Evolutionary conservation across 2,797 vertebrate species (phyloP).

Genomic region (Myiothlypis coronata): DNA sequence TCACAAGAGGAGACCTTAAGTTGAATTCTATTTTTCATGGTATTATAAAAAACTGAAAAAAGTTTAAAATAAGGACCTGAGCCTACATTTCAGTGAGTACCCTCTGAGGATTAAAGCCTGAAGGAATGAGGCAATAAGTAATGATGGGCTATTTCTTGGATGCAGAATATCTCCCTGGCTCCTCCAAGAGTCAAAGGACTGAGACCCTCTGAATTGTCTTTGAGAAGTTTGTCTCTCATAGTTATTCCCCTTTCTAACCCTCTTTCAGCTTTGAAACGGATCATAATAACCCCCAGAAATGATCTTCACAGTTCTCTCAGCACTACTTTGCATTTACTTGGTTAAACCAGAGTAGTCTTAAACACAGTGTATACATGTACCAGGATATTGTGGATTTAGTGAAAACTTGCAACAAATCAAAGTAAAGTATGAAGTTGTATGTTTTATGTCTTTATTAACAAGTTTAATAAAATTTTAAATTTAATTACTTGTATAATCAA

Average conservation of each 20-base stretch:
- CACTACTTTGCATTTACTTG: neutral
- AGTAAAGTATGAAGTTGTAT: neutral
- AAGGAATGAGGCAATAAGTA: neutral
- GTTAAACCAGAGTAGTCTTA: slow-evolving; percentile 1
- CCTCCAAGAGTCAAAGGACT: neutral
- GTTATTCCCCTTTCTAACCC: neutral
- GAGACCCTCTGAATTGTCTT: neutral
- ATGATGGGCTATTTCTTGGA: neutral
- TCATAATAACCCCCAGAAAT: neutral
- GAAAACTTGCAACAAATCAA: slow-evolving; percentile 35
- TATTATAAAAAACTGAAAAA: neutral
- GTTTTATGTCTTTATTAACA: slow-evolving; percentile 35
- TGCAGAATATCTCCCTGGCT: neutral
- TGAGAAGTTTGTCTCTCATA: neutral
- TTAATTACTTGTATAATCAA: slow-evolving; percentile 50
- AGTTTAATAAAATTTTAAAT: slow-evolving; percentile 39
- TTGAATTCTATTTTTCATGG: neutral
- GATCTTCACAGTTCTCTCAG: neutral
- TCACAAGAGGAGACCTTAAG: neutral
- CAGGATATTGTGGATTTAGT: slow-evolving; percentile 46
- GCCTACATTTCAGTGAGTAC: neutral
- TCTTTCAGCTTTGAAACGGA: neutral
- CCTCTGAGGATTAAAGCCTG: neutral
- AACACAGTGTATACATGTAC: neutral
- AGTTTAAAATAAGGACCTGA: neutral